Base-by-base conservation (phyloP, 2,888 invertebrate genomes). In the Cheilosia pagana region DNA sequence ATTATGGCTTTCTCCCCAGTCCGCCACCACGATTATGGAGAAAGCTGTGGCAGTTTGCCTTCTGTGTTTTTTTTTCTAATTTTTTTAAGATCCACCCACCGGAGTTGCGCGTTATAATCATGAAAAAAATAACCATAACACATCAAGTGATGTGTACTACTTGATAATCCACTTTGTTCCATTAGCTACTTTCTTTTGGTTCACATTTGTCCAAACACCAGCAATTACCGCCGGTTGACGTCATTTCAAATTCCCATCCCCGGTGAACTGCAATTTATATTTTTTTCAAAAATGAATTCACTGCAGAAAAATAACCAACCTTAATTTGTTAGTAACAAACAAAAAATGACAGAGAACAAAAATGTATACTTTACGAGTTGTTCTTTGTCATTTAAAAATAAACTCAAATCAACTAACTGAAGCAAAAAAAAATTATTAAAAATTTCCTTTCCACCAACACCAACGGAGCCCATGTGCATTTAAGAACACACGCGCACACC, bases 301-400 rank as follows among this genome's bases (percentile, higher is more conserved):
- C 48, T 35, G 31, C 57, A 67, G 67, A 65, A 57, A 25, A 23
- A 14, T 8, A 23, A 10, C 31, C 28, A 28, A 35, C 35, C 35
- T 21, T n/a, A 60, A 52, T 41, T 59, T 28, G 39, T 39, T 31
- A 8, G 14, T 50, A n/a, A 45, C 10, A n/a, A 59, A 19, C n/a
- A 59, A 19, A 35, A 60, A 53, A 19, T 45, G 60, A 48, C 67
- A 62, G 35, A 35, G 14, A 25, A 35, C 25, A 19, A 16, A 52
- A 52, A 68, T 59, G 28, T 57, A 59, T 67, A 21, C 25, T 76
- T 59, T 57, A 52, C 39, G 41, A 68, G 43, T 52, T 12, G 53
- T 55, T 68, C 31, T 60, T 67, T 68, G 68, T 76, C 68, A 68
- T 76, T 76, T 68, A 76, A 76, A 76, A 76, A 75, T 62, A 76